Conservation (phyloP, 2,797 vertebrate species). For the Gymnocypris eckloni region DNA sequence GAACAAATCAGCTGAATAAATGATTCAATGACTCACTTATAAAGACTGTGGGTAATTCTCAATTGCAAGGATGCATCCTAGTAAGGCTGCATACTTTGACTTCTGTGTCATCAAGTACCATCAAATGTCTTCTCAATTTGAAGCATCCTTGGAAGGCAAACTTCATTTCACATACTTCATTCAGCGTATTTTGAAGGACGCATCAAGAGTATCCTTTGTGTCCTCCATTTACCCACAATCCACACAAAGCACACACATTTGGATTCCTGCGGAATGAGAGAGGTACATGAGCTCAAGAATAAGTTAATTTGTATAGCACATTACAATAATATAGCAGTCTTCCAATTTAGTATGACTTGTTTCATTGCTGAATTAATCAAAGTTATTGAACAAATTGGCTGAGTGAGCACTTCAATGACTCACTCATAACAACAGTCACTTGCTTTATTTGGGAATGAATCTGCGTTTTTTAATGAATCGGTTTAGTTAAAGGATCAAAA, state of each 20-base stretch:
- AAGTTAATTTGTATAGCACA: background rate
- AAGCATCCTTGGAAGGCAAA: background rate
- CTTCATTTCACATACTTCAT: background rate
- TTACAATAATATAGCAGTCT: background rate
- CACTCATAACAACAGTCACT: background rate
- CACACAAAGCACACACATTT: background rate
- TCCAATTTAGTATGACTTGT: background rate
- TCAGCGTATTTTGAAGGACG: background rate
- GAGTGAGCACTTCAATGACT: background rate
- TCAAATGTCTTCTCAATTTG: background rate
- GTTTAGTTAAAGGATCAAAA: background rate
- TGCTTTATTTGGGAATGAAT: background rate
- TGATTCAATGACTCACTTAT: background rate
- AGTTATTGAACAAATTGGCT: background rate
- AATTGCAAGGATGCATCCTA: background rate
- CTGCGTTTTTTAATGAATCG: background rate
- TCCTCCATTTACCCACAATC: background rate
- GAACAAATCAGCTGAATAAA: background rate
- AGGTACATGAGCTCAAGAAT: background rate
- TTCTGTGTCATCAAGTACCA: background rate
- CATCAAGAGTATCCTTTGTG: background rate
- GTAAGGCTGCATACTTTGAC: background rate
- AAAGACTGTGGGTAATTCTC: background rate
- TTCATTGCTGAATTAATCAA: background rate
- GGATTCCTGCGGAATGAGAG: background rate